phyloP scores from a whole-genome alignment of 2,888 invertebrate species.

The Clivina fossor region DNA sequence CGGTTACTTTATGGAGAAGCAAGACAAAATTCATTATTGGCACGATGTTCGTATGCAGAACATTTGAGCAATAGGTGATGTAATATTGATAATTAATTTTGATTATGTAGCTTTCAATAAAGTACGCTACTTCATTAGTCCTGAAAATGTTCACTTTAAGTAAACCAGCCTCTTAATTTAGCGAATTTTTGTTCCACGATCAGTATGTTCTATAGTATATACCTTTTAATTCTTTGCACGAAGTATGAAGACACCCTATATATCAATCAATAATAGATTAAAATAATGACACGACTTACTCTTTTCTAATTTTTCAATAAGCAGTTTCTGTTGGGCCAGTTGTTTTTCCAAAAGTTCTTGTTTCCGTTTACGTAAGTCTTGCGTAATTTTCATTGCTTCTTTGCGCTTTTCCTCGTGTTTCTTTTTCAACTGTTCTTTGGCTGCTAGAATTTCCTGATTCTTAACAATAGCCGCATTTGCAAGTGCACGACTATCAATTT shows the following conservation, averaged over 20 bases:
- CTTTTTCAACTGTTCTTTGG: conserved; percentile 69
- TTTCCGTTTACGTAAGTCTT: conserved; percentile 80
- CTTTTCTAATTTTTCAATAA: conserved; percentile 80
- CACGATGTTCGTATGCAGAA: too few relatives aligned
- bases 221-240: too few relatives aligned
- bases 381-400: conserved; percentile 73
- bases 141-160: too few relatives aligned
- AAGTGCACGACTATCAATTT: conserved; percentile 50
- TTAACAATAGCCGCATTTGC: conserved; percentile 56
- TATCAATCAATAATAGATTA: conserved; percentile 32
- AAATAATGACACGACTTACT: conserved; percentile 53
- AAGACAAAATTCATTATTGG: too few relatives aligned
- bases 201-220: too few relatives aligned
- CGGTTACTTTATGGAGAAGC: too few relatives aligned
- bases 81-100: too few relatives aligned
- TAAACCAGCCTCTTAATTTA: too few relatives aligned
- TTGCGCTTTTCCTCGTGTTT: conserved; percentile 75
- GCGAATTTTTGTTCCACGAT: too few relatives aligned
- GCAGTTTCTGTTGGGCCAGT: conserved; percentile 80
- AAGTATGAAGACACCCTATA: neutral
- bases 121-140: too few relatives aligned
- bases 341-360: conserved; percentile 86
- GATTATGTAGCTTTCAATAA: too few relatives aligned
- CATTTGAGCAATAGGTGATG: too few relatives aligned
- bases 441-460: conserved; percentile 60